phyloP scores from a whole-genome alignment of 2,113 vertebrate genomes.

The Mesembrinibis cayennensis region DNA sequence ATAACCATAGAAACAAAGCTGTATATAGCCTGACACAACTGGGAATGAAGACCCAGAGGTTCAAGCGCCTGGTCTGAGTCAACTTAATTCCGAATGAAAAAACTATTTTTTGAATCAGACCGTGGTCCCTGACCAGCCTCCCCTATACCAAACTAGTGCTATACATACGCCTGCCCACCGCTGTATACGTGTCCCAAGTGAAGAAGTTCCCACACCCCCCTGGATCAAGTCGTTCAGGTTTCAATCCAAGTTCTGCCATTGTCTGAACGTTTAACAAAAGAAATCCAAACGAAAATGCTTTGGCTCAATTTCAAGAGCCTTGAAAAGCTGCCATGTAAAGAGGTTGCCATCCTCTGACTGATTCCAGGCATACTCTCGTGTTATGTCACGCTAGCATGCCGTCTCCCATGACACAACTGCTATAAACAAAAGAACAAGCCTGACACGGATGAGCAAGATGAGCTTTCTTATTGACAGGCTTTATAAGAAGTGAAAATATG shows the following conservation, averaged over 20 bases:
- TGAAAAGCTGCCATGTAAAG: neutral
- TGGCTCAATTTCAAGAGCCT: neutral
- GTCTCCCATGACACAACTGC: neutral
- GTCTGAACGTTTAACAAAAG: neutral
- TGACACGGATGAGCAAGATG: neutral
- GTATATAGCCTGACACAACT: neutral
- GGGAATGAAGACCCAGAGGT: neutral
- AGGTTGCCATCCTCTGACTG: neutral
- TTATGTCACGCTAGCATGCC: neutral
- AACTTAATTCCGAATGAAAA: neutral
- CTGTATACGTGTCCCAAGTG: neutral
- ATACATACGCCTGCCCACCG: neutral
- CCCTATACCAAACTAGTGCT: too few relatives aligned
- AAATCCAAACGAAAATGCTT: neutral
- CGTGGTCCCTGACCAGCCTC: neutral
- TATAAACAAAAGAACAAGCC: neutral
- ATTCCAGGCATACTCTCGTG: neutral
- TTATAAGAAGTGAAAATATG: neutral
- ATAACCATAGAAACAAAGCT: neutral
- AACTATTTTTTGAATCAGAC: neutral
- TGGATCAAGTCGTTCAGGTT: neutral
- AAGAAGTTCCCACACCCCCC: neutral
- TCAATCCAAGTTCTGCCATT: neutral
- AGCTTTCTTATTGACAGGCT: neutral
- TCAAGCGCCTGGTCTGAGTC: neutral